Percentiles rank a stretch among this genome's conserved stretches.
phyloP scores from a whole-genome alignment of 2,888 invertebrate species.

The Drosophila mulleri region DNA sequence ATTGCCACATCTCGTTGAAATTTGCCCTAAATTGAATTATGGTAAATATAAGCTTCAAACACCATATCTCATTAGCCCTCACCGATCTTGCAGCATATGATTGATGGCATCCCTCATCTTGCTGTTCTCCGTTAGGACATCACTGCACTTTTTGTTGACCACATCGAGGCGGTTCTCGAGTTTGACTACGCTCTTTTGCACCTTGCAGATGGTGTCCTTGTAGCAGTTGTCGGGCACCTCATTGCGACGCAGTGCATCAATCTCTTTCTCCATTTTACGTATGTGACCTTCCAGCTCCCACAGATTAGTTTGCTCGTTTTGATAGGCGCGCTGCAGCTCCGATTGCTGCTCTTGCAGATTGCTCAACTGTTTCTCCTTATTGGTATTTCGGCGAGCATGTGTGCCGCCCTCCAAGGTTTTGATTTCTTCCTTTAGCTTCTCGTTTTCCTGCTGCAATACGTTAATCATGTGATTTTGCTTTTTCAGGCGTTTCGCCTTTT shows the following conservation, averaged over 20 bases:
- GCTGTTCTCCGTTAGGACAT: conserved; percentile 90
- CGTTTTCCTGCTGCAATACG: conserved; percentile 82
- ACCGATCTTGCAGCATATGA: conserved; percentile 91
- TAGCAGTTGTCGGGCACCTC: conserved; percentile 86
- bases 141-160: conserved; percentile 91
- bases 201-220: conserved; percentile 84
- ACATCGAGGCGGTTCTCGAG: conserved; percentile 92
- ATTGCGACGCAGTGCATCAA: conserved; percentile 83
- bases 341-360: conserved; percentile 73
- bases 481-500: conserved; percentile 82
- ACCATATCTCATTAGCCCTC: not conserved
- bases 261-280: conserved; percentile 84
- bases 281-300: conserved; percentile 86
- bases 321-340: conserved; percentile 72
- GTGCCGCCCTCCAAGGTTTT: conserved; percentile 81
- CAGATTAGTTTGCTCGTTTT: conserved; percentile 81
- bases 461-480: conserved; percentile 84
- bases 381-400: conserved; percentile 81
- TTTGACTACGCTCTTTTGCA: conserved; percentile 86
- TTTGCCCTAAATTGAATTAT: conserved; percentile 86
- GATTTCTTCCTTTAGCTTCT: conserved; percentile 80
- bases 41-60: not conserved
- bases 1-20: conserved; percentile 93
- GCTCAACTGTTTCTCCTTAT: conserved; percentile 76
- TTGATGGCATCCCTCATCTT: conserved; percentile 92